phyloP scores from a whole-genome alignment of 2,113 vertebrate species.

The Percina caprodes region DNA sequence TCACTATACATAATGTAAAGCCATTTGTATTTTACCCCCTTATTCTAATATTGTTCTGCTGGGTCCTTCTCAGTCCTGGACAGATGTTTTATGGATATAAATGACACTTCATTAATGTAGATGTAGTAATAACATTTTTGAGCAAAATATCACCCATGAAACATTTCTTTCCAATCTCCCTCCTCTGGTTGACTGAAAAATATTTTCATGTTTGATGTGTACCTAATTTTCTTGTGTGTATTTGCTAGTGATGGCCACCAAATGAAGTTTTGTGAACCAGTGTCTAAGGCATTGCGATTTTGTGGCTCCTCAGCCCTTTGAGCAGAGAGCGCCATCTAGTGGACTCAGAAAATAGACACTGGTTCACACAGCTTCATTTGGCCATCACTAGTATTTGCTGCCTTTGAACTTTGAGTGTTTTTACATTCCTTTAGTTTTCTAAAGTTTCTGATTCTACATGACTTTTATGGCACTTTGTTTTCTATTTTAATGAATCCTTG shows the following conservation, averaged over 20 bases:
- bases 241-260: neutral
- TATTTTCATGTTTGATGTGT: neutral
- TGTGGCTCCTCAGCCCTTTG: too few relatives aligned
- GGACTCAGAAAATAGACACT: too few relatives aligned
- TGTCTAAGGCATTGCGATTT: too few relatives aligned
- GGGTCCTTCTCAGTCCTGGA: neutral
- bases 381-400: neutral
- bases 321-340: too few relatives aligned
- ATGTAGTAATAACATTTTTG: too few relatives aligned
- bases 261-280: too few relatives aligned
- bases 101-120: neutral
- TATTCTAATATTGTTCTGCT: neutral
- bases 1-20: too few relatives aligned
- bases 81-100: neutral
- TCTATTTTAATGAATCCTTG: slow-evolving; percentile 4
- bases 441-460: neutral
- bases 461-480: neutral
- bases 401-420: neutral
- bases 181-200: neutral
- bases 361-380: too few relatives aligned
- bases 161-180: neutral
- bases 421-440: slow-evolving; percentile 7
- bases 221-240: neutral
- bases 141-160: neutral
- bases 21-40: neutral